phyloP scores from a whole-genome alignment of 2,797 vertebrate genomes.

The Molothrus ater region DNA sequence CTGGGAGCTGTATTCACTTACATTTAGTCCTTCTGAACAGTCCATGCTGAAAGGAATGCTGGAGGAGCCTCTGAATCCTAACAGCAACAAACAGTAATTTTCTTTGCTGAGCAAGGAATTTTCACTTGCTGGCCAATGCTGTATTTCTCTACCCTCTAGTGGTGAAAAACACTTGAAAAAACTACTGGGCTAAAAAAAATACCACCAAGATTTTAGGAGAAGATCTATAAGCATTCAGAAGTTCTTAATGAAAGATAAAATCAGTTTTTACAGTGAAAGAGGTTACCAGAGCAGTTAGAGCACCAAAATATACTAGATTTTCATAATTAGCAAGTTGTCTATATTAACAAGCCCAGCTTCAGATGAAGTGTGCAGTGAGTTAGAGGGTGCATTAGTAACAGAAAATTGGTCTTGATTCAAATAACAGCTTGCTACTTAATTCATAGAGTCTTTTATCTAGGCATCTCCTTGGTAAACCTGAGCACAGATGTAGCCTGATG shows the following conservation, averaged over 20 bases:
- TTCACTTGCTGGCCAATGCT: background rate
- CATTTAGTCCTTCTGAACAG: background rate
- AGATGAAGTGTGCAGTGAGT: background rate
- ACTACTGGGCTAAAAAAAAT: background rate
- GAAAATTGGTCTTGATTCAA: background rate
- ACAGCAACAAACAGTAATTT: background rate
- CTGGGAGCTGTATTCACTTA: background rate
- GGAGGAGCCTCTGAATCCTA: background rate
- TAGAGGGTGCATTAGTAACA: background rate
- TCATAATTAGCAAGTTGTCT: background rate
- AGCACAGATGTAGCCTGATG: background rate
- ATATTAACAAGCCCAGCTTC: background rate
- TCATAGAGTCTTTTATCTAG: background rate
- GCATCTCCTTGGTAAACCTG: background rate
- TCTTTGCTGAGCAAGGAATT: background rate
- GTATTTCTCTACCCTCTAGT: conserved; percentile 62
- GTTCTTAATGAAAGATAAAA: background rate
- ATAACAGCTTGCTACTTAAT: background rate
- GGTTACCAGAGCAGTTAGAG: background rate
- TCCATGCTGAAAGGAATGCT: background rate
- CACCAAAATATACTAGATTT: background rate
- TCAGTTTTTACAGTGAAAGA: background rate
- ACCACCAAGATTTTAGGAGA: background rate
- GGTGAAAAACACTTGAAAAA: background rate
- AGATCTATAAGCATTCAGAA: background rate